phyloP scores from a whole-genome alignment of 1,140 invertebrate species.

The Drosophila malerkotliana region DNA sequence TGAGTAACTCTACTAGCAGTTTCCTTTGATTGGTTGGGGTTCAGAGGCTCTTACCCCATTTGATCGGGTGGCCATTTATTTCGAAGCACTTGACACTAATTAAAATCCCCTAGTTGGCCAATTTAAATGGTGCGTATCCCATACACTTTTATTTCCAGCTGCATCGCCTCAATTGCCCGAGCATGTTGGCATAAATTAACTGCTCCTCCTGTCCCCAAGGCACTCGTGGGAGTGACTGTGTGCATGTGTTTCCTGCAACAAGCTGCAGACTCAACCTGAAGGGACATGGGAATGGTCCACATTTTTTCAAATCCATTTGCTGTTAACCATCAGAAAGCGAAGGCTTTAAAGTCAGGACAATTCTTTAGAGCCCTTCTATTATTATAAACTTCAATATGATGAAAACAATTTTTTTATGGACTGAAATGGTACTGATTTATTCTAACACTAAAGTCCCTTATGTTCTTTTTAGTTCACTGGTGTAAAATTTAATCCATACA shows the following conservation, averaged over 20 bases:
- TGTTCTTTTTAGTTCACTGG: not conserved
- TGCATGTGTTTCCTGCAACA: slow-evolving; percentile 1
- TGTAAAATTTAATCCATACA: not conserved
- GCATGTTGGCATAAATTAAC: slow-evolving; percentile 65
- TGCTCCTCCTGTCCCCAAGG: slow-evolving; percentile 32
- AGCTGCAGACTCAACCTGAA: slow-evolving; percentile 17
- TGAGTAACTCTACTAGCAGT: slow-evolving; percentile 58
- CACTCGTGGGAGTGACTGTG: not conserved
- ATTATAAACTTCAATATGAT: not conserved
- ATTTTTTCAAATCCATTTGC: slow-evolving; percentile 15
- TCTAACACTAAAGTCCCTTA: not conserved
- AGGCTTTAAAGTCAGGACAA: not conserved
- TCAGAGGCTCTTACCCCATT: slow-evolving; percentile 5
- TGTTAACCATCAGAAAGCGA: slow-evolving; percentile 9
- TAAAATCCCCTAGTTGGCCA: slow-evolving; percentile 68
- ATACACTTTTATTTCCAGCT: slow-evolving; percentile 38
- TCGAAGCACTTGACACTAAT: slow-evolving; percentile 66
- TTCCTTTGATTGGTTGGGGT: slow-evolving; percentile 45
- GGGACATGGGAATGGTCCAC: slow-evolving; percentile 2
- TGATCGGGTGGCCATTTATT: slow-evolving; percentile 36
- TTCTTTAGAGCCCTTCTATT: not conserved
- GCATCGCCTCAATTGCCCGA: slow-evolving; percentile 52
- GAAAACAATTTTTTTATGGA: not conserved
- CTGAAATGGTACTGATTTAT: not conserved
- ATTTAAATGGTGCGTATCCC: slow-evolving; percentile 63